phyloP scores from a whole-genome alignment of 2,113 vertebrate species.

The Corvus cornix region DNA sequence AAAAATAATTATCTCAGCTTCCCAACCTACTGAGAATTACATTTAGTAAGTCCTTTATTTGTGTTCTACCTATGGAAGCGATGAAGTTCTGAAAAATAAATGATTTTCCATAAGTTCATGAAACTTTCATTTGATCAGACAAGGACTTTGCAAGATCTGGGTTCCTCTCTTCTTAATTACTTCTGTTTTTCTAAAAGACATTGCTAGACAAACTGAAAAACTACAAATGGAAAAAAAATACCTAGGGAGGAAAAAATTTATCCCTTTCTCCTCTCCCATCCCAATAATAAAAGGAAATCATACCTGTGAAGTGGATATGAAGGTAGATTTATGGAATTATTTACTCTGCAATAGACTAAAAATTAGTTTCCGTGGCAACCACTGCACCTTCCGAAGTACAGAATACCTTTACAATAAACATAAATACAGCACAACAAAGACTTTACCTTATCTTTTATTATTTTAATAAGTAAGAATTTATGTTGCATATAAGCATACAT shows the following conservation, averaged over 20 bases:
- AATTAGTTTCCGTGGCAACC: slow-evolving; percentile 61
- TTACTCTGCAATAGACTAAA: slow-evolving; percentile 50
- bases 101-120: neutral
- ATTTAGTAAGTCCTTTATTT: neutral
- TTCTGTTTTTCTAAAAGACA: neutral
- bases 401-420: slow-evolving; percentile 13
- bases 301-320: slow-evolving; percentile 19
- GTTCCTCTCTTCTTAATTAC: neutral
- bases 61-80: neutral
- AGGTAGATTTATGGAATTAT: slow-evolving; percentile 52
- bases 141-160: neutral
- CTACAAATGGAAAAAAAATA: neutral
- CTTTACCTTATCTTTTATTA: neutral
- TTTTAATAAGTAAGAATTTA: slow-evolving; percentile 14
- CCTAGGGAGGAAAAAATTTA: neutral
- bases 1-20: neutral
- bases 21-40: neutral
- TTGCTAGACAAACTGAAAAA: neutral
- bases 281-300: slow-evolving; percentile 12
- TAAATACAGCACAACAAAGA: neutral
- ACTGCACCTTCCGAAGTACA: slow-evolving; percentile 17
- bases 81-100: neutral
- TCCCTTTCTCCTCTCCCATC: neutral
- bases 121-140: neutral
- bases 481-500: neutral